Percentiles rank a stretch among this genome's conserved stretches.
Conservation (phyloP, 2,888 invertebrate genomes). For the Epirrita christyi region DNA sequence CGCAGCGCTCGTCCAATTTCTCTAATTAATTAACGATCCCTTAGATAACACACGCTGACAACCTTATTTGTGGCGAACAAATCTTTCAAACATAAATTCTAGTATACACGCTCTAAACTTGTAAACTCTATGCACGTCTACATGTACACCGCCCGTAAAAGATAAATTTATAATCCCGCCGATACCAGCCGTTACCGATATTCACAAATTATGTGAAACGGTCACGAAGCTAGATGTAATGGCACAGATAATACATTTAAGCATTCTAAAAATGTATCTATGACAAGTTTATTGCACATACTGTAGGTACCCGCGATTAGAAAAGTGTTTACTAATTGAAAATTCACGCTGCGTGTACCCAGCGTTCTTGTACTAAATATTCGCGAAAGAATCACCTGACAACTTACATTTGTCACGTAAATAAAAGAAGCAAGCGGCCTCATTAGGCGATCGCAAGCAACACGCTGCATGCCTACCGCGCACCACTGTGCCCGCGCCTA, state of each 20-base stretch:
- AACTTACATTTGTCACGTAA: slow-evolving; percentile 80
- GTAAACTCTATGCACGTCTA: slow-evolving; percentile 77
- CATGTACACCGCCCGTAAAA: slow-evolving; percentile 63
- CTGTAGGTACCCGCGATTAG: slow-evolving; percentile 54
- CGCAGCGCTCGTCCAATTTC: slow-evolving; percentile 82
- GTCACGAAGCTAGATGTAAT: slow-evolving; percentile 43
- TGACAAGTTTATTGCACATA: slow-evolving; percentile 60
- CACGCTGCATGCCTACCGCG: slow-evolving; percentile 39
- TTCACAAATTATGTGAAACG: slow-evolving; percentile 52
- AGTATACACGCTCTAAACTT: slow-evolving; percentile 80
- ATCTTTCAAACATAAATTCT: slow-evolving; percentile 83
- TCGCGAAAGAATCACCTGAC: slow-evolving; percentile 68
- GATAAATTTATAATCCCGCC: slow-evolving; percentile 64
- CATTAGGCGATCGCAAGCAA: slow-evolving; percentile 66
- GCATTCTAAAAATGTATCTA: slow-evolving; percentile 53
- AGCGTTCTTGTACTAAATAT: slow-evolving; percentile 65
- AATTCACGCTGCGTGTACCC: slow-evolving; percentile 61
- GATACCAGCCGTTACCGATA: slow-evolving; percentile 51
- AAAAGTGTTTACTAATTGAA: slow-evolving; percentile 62
- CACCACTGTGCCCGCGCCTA: slow-evolving; percentile 33
- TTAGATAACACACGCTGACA: slow-evolving; percentile 83
- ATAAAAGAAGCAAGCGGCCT: slow-evolving; percentile 76
- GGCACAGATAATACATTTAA: slow-evolving; percentile 43
- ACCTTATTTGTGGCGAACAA: slow-evolving; percentile 84
- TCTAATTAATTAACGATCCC: slow-evolving; percentile 85